Evolutionary conservation across 2,888 invertebrate species (phyloP).

Genomic region (Erebia aethiops): DNA sequence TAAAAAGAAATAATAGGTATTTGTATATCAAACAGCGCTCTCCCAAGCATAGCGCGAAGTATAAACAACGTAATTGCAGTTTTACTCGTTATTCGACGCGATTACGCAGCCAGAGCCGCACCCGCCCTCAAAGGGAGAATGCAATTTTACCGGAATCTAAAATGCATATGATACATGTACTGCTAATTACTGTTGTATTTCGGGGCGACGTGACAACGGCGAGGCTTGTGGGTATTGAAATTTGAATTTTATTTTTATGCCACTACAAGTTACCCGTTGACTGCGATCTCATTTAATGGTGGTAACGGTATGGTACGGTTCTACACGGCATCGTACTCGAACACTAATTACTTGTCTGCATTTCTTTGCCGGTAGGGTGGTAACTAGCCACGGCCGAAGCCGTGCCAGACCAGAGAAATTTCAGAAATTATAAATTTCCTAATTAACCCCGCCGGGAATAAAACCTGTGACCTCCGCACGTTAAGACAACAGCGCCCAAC

Average conservation of each 20-base stretch:
- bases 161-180: conserved; percentile 35
- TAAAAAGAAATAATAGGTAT: background rate
- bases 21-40: background rate
- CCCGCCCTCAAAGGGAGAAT: conserved; percentile 25
- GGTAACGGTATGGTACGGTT: too few species aligned
- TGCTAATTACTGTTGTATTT: conserved; percentile 33
- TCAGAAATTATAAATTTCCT: too few species aligned
- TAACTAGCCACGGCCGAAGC: too few species aligned
- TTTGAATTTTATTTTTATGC: background rate
- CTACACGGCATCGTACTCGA: too few species aligned
- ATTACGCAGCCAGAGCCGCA: conserved; percentile 32
- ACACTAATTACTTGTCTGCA: too few species aligned
- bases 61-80: conserved; percentile 27
- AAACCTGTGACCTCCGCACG: too few species aligned
- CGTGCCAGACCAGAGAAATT: too few species aligned
- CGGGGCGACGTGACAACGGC: background rate
- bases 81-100: conserved; percentile 17
- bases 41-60: conserved; percentile 13
- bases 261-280: too few species aligned
- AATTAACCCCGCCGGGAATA: too few species aligned
- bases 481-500: too few species aligned
- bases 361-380: too few species aligned
- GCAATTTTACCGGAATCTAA: conserved; percentile 38
- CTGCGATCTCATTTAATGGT: too few species aligned
- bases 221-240: conserved; percentile 6